phyloP scores from a whole-genome alignment of 2,888 invertebrate species.

The Eurois occulta region DNA sequence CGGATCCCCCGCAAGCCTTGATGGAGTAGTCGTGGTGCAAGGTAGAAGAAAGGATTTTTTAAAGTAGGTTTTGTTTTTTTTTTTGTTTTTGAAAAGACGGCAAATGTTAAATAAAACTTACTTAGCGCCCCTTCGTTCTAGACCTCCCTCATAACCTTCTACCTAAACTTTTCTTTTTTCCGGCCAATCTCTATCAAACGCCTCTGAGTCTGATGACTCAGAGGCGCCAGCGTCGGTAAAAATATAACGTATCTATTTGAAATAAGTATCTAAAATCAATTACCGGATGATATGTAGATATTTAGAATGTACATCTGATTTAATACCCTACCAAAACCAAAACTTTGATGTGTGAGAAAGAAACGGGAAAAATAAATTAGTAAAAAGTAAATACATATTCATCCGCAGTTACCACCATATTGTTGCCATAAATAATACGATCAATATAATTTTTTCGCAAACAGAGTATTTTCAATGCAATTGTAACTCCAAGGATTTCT shows the following conservation, averaged over 20 bases:
- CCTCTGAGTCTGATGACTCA: too few relatives aligned
- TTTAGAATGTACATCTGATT: neutral
- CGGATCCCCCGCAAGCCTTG: constrained; percentile 63
- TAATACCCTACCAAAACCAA: too few relatives aligned
- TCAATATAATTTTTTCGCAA: neutral
- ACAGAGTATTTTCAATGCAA: neutral
- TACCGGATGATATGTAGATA: neutral
- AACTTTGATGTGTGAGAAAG: too few relatives aligned
- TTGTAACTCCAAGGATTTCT: neutral
- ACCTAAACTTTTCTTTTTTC: neutral
- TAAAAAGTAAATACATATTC: too few relatives aligned
- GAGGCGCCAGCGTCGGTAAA: too few relatives aligned
- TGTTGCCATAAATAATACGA: too few relatives aligned
- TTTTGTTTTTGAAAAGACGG: neutral
- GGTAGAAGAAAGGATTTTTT: neutral
- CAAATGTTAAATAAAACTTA: neutral
- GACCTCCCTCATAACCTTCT: neutral
- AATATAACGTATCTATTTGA: too few relatives aligned
- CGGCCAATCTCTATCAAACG: neutral
- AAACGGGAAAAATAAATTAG: too few relatives aligned
- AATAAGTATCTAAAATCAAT: too few relatives aligned
- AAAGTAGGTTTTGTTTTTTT: neutral
- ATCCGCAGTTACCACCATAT: too few relatives aligned
- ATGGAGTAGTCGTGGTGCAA: constrained; percentile 51
- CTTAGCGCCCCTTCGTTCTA: neutral